These are phyloP conservation scores for Diplazon laetatorius DNA, from an alignment of 2,888 invertebrate species.

Conservation along the genomic window DNA sequence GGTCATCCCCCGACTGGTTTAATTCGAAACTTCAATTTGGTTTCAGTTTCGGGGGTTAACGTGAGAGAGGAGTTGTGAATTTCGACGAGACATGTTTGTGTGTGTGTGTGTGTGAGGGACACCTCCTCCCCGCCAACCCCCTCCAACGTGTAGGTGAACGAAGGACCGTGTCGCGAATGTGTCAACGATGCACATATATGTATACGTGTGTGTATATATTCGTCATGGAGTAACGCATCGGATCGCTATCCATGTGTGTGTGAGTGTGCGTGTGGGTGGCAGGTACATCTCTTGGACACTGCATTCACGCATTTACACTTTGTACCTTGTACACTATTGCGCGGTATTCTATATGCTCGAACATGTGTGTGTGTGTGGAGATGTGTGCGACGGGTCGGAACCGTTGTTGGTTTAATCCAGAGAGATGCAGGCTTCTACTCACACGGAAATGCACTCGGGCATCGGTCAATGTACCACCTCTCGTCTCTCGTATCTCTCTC, in stretches of 20 bases:
- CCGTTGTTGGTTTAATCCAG: slow-evolving; percentile 70
- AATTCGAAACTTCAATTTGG: slow-evolving; percentile 79
- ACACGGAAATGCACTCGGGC: slow-evolving; percentile 73
- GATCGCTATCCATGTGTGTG: background rate
- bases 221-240: slow-evolving; percentile 5
- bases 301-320: slow-evolving; percentile 20
- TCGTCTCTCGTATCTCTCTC: too few species aligned
- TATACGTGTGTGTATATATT: background rate
- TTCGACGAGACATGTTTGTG: slow-evolving; percentile 41
- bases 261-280: too few species aligned
- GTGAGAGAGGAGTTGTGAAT: slow-evolving; percentile 62
- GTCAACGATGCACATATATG: too few species aligned
- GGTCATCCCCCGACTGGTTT: slow-evolving; percentile 74
- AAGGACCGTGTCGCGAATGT: too few species aligned
- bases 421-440: slow-evolving; percentile 66
- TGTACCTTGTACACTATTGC: background rate
- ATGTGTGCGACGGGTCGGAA: slow-evolving; percentile 44
- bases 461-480: slow-evolving; percentile 62
- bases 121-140: too few species aligned
- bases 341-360: background rate
- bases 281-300: slow-evolving; percentile 2
- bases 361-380: background rate
- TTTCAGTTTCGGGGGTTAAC: slow-evolving; percentile 69
- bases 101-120: too few species aligned
- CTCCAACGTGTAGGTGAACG: too few species aligned